Evolutionary conservation across 2,888 invertebrate species (phyloP), one percentile per base, ranked within the genome.

Genomic region (Drosophila siamana): DNA sequence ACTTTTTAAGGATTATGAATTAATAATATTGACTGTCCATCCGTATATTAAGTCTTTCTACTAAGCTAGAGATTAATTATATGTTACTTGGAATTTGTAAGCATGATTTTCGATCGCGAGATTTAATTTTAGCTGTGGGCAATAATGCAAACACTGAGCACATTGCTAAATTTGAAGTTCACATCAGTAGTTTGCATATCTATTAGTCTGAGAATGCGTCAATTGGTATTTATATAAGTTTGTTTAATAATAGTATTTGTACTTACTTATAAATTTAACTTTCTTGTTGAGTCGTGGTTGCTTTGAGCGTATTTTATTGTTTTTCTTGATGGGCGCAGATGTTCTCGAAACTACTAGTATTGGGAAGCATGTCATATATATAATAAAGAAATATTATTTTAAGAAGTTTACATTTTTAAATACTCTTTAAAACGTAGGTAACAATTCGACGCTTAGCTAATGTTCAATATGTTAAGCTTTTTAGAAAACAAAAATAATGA

Each of bases 201-300:
- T 26, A 26, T 26, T 26, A 26, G 26, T 24, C 22, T 6, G 41
- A 65, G 38, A 64, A 13, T 75, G 72, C 43, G 48, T 19, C 52
- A 28, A 46, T 55, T 19, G 47, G 19, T 19, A 19, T 19, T 19
- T 19, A 19, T 59, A 26, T 26, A 9, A 28, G 9, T 28, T 28
- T 9, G n/a, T 11, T n/a, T 28, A 24, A 28, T 41, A 26, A 9
- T 57, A 57, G 52, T 76, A n/a, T 1, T 24, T 26, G 33, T 94
- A 97, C 97, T 97, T 94, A 97, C 97, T 96, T 93, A 97, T 96
- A 92, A 97, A 97, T 94, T 97, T 96, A 74, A 97, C 96, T 94
- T 96, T 96, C 94, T 96, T 97, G 79, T 91, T 92, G 74, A 91
- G 81, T 75, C 92, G 89, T 76, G 97, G 97, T 92, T 97, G 97